Conservation (phyloP, 2,888 invertebrate genomes). For the Clistopyga incitator region DNA sequence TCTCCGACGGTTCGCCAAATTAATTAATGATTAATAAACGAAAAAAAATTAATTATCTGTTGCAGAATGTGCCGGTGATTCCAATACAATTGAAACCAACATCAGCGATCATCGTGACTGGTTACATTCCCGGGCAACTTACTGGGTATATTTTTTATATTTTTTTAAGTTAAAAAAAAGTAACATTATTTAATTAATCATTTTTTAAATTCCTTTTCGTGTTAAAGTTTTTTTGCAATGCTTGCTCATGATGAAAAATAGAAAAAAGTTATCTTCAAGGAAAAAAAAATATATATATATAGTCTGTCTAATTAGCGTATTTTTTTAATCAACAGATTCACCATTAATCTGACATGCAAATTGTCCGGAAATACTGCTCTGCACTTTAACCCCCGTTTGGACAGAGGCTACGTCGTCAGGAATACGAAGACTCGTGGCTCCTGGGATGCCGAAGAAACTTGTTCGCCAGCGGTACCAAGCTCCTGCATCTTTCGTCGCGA, state of each 20-base stretch:
- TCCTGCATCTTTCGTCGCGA: slow-evolving; percentile 76
- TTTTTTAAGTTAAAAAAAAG: neutral
- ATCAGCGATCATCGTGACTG: slow-evolving; percentile 79
- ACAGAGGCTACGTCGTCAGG: slow-evolving; percentile 91
- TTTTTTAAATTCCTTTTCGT: too few species aligned
- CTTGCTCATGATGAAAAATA: too few species aligned
- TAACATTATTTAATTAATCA: too few species aligned
- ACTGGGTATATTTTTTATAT: slow-evolving; percentile 70
- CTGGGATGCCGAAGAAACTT: slow-evolving; percentile 93
- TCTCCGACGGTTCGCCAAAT: neutral
- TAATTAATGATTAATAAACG: slow-evolving; percentile 14
- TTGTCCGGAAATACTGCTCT: slow-evolving; percentile 87
- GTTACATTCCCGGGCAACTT: slow-evolving; percentile 79
- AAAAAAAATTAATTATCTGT: slow-evolving; percentile 57
- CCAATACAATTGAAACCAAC: slow-evolving; percentile 75
- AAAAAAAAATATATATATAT: too few species aligned
- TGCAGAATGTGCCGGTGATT: slow-evolving; percentile 75
- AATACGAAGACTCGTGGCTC: slow-evolving; percentile 88
- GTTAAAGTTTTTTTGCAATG: too few species aligned
- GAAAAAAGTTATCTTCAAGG: too few species aligned
- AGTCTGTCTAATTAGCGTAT: neutral
- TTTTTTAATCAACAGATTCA: slow-evolving; percentile 85
- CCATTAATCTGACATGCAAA: slow-evolving; percentile 87
- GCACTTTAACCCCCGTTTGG: slow-evolving; percentile 93
- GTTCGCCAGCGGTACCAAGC: slow-evolving; percentile 77